Evolutionary conservation across 2,797 vertebrate species (phyloP).

Genomic region (Crax fasciolata): DNA sequence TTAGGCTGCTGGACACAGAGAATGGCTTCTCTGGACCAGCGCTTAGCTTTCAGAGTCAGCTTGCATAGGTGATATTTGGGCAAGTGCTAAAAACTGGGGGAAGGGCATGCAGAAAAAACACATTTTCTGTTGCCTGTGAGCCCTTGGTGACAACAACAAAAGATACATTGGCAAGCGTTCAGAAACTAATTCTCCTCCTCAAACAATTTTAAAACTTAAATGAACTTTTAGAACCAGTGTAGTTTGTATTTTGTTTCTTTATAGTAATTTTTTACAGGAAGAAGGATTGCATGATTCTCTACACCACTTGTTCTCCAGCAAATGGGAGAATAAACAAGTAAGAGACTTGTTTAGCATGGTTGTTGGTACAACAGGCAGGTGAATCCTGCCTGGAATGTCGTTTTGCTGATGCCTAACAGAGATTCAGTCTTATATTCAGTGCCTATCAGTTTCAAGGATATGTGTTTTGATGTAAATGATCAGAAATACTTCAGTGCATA

Average conservation of each 20-base stretch:
- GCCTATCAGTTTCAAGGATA: background rate
- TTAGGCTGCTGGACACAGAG: background rate
- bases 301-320: fast-evolving
- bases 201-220: background rate
- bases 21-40: background rate
- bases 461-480: background rate
- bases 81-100: background rate
- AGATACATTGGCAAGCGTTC: background rate
- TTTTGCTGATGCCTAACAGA: background rate
- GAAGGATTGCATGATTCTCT: background rate
- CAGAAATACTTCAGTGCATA: background rate
- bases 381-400: background rate
- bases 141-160: background rate
- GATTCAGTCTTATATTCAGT: background rate
- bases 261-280: background rate
- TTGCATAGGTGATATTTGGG: background rate
- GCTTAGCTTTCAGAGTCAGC: background rate
- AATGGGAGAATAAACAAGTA: background rate
- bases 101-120: background rate
- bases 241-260: background rate
- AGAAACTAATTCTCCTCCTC: background rate
- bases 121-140: background rate
- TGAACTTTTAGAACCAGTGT: background rate
- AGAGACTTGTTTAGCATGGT: background rate
- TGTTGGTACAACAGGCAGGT: background rate